Conservation (phyloP, 1,140 invertebrate species). For the Drosophila takahashii region DNA sequence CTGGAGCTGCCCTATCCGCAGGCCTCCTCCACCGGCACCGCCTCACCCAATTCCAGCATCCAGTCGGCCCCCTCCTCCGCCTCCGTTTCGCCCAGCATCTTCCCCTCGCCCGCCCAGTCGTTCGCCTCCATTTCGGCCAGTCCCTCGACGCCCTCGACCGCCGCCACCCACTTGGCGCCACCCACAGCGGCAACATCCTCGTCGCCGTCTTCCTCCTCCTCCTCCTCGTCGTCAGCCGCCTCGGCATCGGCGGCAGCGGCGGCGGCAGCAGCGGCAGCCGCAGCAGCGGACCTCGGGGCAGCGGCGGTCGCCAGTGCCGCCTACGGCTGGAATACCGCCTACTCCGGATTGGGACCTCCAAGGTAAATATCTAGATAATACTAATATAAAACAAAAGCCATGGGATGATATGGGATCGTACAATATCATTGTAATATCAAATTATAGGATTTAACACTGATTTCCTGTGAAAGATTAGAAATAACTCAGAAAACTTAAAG, state of each 20-base stretch:
- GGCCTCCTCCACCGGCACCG: constrained; percentile 81
- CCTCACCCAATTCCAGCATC: constrained; percentile 78
- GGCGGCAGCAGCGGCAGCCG: constrained; percentile 62
- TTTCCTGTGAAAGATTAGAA: too few species aligned
- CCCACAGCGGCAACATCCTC: constrained; percentile 1
- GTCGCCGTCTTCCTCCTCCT: constrained; percentile 27
- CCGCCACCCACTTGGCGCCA: constrained; percentile 40
- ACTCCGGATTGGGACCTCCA: constrained; percentile 64
- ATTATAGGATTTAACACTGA: too few species aligned
- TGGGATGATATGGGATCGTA: too few species aligned
- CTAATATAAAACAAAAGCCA: too few species aligned
- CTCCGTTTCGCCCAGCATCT: constrained; percentile 78
- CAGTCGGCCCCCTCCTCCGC: constrained; percentile 78
- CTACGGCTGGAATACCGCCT: constrained; percentile 78
- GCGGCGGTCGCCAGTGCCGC: constrained; percentile 77
- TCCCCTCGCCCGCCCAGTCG: constrained; percentile 77
- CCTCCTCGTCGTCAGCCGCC: constrained; percentile 29
- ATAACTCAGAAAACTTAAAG: too few species aligned
- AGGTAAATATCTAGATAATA: constrained; percentile 59
- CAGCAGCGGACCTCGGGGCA: constrained; percentile 74
- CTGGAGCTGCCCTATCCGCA: constrained; percentile 83
- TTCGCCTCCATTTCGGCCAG: constrained; percentile 75
- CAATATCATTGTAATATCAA: too few species aligned
- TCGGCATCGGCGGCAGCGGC: constrained; percentile 50
- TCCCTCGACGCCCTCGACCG: constrained; percentile 61